phyloP scores from a whole-genome alignment of 2,888 invertebrate genomes.

The Cheilosia variabilis region DNA sequence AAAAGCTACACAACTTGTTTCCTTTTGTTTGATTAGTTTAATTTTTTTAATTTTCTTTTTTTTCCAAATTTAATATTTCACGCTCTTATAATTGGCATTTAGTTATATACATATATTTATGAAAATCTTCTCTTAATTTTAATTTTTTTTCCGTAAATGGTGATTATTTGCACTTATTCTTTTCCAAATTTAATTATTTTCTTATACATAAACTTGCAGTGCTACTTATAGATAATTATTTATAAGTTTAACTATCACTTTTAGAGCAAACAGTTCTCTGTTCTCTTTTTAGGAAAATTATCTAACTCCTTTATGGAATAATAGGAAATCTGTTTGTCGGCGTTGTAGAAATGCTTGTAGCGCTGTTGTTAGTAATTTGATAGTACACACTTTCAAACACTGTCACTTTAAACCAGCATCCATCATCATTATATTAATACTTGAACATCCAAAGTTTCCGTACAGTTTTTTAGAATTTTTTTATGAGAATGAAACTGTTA shows the following conservation, averaged over 20 bases:
- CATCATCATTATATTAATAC: no score
- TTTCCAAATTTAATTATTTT: constrained; percentile 5
- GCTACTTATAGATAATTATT: constrained; percentile 34
- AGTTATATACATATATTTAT: constrained; percentile 18
- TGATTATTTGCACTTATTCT: constrained; percentile 40
- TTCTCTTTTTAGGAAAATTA: no score
- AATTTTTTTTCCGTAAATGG: constrained; percentile 38
- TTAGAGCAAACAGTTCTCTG: not conserved
- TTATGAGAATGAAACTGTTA: no score
- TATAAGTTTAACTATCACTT: not conserved
- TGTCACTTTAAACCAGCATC: no score
- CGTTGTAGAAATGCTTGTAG: no score
- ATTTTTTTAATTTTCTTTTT: constrained; percentile 48
- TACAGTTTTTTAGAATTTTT: no score
- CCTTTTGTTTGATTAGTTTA: constrained; percentile 76
- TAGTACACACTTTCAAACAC: no score
- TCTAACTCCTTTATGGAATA: no score
- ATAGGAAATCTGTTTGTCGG: no score
- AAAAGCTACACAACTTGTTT: constrained; percentile 75
- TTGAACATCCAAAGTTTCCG: no score
- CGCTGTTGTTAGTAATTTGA: no score
- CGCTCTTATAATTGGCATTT: constrained; percentile 34
- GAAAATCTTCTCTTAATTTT: no score
- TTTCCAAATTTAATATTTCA: constrained; percentile 51
- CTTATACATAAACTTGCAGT: constrained; percentile 51